Percentiles rank a stretch among this genome's conserved stretches.
These are phyloP conservation scores for Montifringilla adamsi DNA, from an alignment of 2,113 vertebrate species.

Conservation along the genomic window DNA sequence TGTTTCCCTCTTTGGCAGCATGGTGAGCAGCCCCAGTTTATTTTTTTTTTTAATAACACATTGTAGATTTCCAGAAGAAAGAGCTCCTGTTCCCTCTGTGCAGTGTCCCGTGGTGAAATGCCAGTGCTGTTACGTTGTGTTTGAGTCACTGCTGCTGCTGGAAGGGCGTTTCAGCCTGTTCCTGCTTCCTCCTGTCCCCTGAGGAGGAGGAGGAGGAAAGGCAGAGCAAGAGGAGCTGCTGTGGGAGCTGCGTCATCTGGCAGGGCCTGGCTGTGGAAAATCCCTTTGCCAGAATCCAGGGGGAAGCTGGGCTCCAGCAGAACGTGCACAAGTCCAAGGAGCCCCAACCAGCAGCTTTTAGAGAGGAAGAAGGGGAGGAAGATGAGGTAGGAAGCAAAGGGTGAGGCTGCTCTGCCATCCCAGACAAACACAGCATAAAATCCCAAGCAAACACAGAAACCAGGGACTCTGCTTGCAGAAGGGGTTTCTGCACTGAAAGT, in stretches of 20 bases:
- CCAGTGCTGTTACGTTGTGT: fast-evolving
- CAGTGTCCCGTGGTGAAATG: neutral
- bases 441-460: neutral
- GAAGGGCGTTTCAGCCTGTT: neutral
- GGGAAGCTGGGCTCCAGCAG: neutral
- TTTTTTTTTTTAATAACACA: neutral
- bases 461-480: neutral
- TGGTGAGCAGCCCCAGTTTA: neutral
- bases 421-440: neutral
- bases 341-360: neutral
- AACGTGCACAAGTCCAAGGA: neutral
- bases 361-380: neutral
- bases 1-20: neutral
- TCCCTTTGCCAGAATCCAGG: neutral
- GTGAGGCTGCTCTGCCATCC: neutral
- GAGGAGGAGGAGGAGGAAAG: neutral
- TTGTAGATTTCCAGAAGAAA: neutral
- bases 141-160: neutral
- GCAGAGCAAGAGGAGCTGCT: neutral
- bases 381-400: neutral
- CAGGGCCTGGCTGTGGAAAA: neutral
- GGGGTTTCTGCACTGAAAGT: fast-evolving
- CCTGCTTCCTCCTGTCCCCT: neutral
- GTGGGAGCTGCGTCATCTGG: neutral
- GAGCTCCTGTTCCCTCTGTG: neutral